phyloP scores from a whole-genome alignment of 2,113 vertebrate genomes.

The Hippocampus guttulatus region DNA sequence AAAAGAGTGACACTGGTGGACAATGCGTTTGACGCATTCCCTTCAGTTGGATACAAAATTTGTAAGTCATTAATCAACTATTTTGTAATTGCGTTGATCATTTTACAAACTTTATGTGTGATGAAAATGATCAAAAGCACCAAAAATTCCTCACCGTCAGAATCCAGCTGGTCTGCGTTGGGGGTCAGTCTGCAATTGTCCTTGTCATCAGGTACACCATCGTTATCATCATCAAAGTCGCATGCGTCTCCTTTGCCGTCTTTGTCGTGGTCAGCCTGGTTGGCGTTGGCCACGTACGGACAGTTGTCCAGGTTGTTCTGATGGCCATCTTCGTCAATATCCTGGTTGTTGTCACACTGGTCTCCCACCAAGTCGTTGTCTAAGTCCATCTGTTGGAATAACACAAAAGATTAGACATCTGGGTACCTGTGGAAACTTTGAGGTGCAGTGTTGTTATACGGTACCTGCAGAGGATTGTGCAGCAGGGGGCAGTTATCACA shows the following conservation, averaged over 20 bases:
- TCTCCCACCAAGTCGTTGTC: conserved; percentile 96
- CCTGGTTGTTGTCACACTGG: conserved; percentile 93
- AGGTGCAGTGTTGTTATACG: not conserved
- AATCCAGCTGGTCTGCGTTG: conserved; percentile 85
- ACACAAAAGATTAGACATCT: conserved; percentile 4
- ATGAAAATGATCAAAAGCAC: not conserved
- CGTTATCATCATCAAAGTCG: conserved; percentile 92
- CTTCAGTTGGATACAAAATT: not conserved
- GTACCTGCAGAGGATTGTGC: conserved; percentile 87
- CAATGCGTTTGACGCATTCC: not conserved
- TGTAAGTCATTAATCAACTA: not conserved
- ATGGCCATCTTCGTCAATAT: conserved; percentile 95
- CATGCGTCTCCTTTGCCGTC: conserved; percentile 94
- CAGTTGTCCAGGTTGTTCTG: conserved; percentile 98
- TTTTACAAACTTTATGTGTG: not conserved
- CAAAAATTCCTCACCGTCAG: conserved; percentile 76
- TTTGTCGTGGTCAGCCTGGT: conserved; percentile 92
- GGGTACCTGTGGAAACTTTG: not conserved
- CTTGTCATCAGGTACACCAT: conserved; percentile 89
- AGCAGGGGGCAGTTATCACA: conserved; percentile 95
- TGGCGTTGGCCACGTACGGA: conserved; percentile 90
- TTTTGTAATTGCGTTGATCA: not conserved
- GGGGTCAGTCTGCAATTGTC: conserved; percentile 93
- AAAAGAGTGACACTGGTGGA: not conserved
- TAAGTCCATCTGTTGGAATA: conserved; percentile 74